Percentiles rank a stretch among this genome's conserved stretches.
phyloP scores from a whole-genome alignment of 2,797 vertebrate species.

The Coracias cyanogaster region DNA sequence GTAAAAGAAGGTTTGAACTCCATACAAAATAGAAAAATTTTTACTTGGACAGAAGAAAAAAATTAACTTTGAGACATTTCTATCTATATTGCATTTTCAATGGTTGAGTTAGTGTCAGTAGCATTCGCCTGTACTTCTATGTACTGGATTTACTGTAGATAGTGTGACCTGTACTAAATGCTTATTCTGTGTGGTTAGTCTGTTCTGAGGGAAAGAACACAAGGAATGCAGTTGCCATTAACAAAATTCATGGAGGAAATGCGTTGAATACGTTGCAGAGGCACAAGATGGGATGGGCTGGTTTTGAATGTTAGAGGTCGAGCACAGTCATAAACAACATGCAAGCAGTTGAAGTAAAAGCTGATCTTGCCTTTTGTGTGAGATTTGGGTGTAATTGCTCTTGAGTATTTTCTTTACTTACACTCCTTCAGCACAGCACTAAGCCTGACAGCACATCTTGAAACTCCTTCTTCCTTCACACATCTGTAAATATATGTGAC shows the following conservation, averaged over 20 bases:
- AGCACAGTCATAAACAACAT: background rate
- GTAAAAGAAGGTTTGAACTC: background rate
- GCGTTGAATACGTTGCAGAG: background rate
- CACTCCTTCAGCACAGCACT: background rate
- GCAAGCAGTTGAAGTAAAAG: background rate
- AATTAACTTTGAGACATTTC: background rate
- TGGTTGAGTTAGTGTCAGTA: background rate
- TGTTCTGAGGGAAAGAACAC: background rate
- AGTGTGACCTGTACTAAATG: fast-evolving
- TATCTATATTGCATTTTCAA: background rate
- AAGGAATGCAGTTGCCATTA: background rate
- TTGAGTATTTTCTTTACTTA: background rate
- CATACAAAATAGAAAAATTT: background rate
- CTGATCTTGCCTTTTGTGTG: background rate
- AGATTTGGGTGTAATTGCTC: background rate
- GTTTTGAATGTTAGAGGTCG: background rate
- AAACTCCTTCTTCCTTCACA: background rate
- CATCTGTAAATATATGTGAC: background rate
- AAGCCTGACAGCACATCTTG: background rate
- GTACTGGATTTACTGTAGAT: background rate
- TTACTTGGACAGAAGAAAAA: background rate
- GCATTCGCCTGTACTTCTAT: background rate
- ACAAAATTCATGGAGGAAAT: background rate
- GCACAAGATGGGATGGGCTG: background rate
- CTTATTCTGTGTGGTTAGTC: background rate